phyloP scores from a whole-genome alignment of 2,888 invertebrate species.

The Branchipolynoe longqiensis region DNA sequence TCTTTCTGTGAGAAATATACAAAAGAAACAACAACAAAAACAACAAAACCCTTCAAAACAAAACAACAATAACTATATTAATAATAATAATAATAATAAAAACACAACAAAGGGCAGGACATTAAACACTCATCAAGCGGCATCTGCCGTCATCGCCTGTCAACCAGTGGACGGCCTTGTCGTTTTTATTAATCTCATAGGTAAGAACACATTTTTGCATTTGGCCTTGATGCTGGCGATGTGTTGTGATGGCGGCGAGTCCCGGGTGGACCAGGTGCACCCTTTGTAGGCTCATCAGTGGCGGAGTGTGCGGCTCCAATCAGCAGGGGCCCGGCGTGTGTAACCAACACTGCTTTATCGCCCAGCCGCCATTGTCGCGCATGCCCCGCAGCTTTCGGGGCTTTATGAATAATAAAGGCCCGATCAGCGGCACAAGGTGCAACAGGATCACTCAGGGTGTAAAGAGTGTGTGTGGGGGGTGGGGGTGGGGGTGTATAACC shows the following conservation, averaged over 20 bases:
- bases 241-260: not conserved
- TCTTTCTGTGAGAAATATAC: not conserved
- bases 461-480: not conserved
- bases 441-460: conserved; percentile 20
- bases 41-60: not conserved
- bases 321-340: not conserved
- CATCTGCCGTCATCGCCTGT: not conserved
- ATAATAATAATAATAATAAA: too few relatives aligned
- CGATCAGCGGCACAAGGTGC: conserved; percentile 32
- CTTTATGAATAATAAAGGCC: conserved; percentile 40
- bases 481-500: too few relatives aligned
- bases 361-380: too few relatives aligned
- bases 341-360: conserved; percentile 35
- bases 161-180: conserved; percentile 24
- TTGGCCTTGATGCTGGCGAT: conserved; percentile 3
- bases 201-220: not conserved
- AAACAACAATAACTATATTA: too few relatives aligned
- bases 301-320: conserved; percentile 3
- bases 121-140: not conserved
- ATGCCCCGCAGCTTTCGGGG: conserved; percentile 38
- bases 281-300: conserved; percentile 36
- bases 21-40: not conserved
- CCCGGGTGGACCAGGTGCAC: conserved; percentile 9
- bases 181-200: conserved; percentile 15
- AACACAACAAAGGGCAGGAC: not conserved